A percentile compares a stretch with the other conserved stretches of the same genome.
These are phyloP conservation scores for Pheosia gnoma DNA, from an alignment of 2,888 invertebrate genomes.

Conservation along the genomic window DNA sequence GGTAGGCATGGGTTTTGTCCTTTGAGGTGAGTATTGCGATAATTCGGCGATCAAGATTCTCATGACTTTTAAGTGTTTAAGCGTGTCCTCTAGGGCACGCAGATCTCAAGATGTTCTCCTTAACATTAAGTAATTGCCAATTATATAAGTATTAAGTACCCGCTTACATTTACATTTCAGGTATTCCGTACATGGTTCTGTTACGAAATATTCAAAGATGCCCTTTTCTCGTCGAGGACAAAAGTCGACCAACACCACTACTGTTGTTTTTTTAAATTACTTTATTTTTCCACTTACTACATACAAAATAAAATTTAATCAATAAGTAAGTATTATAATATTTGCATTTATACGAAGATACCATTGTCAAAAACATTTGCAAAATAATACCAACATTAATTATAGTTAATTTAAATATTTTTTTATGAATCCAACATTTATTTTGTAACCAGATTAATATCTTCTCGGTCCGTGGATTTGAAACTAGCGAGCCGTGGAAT, in stretches of 20 bases:
- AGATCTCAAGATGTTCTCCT: neutral
- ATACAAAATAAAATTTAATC: too few species aligned
- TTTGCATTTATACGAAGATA: too few species aligned
- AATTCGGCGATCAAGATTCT: too few species aligned
- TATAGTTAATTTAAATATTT: slow-evolving; percentile 21
- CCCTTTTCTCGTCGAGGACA: too few species aligned
- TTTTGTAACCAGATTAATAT: slow-evolving; percentile 20
- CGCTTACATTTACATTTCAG: slow-evolving; percentile 4
- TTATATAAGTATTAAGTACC: slow-evolving; percentile 3
- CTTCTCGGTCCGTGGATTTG: slow-evolving; percentile 29
- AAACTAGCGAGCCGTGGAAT: slow-evolving; percentile 15
- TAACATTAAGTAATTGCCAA: neutral
- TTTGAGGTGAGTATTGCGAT: too few species aligned
- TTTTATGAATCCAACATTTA: slow-evolving; percentile 21
- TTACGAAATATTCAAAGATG: too few species aligned
- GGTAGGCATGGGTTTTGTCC: too few species aligned
- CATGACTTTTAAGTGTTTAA: neutral
- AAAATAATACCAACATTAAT: slow-evolving; percentile 11
- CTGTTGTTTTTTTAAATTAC: too few species aligned
- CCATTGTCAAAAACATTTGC: slow-evolving; percentile 8
- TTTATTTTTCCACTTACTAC: too few species aligned
- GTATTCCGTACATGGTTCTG: too few species aligned
- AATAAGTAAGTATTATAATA: too few species aligned
- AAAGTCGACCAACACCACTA: neutral
- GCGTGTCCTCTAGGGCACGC: neutral